Conservation (phyloP, 1,140 invertebrate genomes). For the Ostrea edulis region DNA sequence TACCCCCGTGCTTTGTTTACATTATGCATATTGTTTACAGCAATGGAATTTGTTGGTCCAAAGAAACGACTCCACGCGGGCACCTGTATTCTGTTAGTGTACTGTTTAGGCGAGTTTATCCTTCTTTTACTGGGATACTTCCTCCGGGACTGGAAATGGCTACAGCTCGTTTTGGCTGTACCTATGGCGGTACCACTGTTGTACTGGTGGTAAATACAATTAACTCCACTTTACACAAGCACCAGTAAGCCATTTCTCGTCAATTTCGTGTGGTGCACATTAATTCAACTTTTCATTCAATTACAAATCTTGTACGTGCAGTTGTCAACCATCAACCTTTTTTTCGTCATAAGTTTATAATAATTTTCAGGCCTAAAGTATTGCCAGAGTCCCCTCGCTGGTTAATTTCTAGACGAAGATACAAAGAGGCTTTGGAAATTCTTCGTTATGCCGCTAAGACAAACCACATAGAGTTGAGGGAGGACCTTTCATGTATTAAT, state of each 20-base stretch:
- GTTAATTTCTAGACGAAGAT: constrained; percentile 67
- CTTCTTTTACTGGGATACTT: constrained; percentile 73
- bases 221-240: background rate
- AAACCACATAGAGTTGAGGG: constrained; percentile 63
- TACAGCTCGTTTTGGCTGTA: constrained; percentile 71
- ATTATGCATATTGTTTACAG: constrained; percentile 11
- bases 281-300: no score
- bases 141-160: constrained; percentile 72
- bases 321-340: no score
- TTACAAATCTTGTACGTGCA: no score
- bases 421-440: constrained; percentile 68
- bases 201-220: constrained; percentile 73
- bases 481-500: constrained; percentile 30
- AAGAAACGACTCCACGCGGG: constrained; percentile 73
- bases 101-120: constrained; percentile 71
- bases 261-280: no score
- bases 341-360: background rate
- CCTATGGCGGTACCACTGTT: constrained; percentile 70
- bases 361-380: constrained; percentile 56
- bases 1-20: background rate
- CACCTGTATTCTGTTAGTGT: constrained; percentile 74
- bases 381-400: constrained; percentile 74
- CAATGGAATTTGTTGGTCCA: constrained; percentile 75
- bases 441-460: constrained; percentile 64
- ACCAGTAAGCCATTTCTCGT: background rate